phyloP scores from a whole-genome alignment of 2,113 vertebrate genomes.

The Erpornis zantholeuca region DNA sequence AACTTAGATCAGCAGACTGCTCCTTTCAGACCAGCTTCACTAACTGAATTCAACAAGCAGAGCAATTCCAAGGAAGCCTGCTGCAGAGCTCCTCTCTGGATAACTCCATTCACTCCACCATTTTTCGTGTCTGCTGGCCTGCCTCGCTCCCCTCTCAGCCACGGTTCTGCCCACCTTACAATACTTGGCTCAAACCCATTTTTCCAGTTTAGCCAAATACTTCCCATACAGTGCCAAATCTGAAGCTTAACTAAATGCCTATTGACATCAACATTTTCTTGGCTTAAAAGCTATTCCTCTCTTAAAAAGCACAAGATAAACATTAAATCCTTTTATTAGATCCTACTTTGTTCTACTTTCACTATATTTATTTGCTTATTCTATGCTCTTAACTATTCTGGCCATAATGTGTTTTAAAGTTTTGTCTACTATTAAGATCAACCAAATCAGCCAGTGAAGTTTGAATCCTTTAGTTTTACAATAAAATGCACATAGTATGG shows the following conservation, averaged over 20 bases:
- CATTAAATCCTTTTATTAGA: not conserved
- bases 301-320: not conserved
- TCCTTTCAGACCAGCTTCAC: not conserved
- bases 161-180: not conserved
- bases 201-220: not conserved
- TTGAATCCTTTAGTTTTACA: not conserved
- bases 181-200: not conserved
- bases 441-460: not conserved
- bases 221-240: not conserved
- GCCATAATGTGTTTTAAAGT: not conserved
- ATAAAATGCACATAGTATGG: not conserved
- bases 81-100: not conserved
- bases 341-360: not conserved
- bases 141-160: not conserved
- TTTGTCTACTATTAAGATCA: not conserved
- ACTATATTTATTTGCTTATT: not conserved
- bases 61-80: not conserved
- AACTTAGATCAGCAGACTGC: not conserved
- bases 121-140: not conserved
- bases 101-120: not conserved
- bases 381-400: not conserved
- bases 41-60: not conserved
- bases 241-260: not conserved
- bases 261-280: not conserved
- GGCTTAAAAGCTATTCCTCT: not conserved